These are phyloP conservation scores for Calonectris borealis DNA, from an alignment of 2,113 vertebrate species.

Conservation along the genomic window DNA sequence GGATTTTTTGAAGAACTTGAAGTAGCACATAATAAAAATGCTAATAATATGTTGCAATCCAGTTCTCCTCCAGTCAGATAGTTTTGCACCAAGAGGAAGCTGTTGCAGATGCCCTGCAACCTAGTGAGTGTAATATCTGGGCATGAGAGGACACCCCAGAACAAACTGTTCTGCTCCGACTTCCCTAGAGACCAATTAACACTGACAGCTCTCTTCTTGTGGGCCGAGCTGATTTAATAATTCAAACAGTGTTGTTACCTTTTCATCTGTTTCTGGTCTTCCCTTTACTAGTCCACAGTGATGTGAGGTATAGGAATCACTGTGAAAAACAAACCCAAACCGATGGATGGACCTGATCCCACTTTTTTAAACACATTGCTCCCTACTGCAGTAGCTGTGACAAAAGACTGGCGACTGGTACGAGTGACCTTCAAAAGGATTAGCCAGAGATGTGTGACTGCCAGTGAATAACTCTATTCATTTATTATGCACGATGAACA, in stretches of 20 bases:
- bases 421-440: neutral
- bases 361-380: neutral
- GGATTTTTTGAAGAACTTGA: slow-evolving; percentile 18
- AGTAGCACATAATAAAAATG: slow-evolving; percentile 42
- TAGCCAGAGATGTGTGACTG: neutral
- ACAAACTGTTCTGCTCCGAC: slow-evolving; percentile 55
- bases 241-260: slow-evolving; percentile 19
- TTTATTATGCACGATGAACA: neutral
- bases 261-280: slow-evolving; percentile 19
- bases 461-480: slow-evolving; percentile 41
- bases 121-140: slow-evolving; percentile 51
- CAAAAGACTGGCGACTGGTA: neutral
- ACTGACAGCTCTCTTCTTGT: slow-evolving; percentile 32
- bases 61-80: slow-evolving; percentile 39
- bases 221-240: slow-evolving; percentile 53
- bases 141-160: slow-evolving; percentile 56
- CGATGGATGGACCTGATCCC: neutral
- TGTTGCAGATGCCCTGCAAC: slow-evolving; percentile 42
- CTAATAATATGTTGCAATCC: slow-evolving; percentile 28
- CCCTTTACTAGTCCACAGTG: neutral
- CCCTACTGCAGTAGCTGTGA: neutral
- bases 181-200: slow-evolving; percentile 55
- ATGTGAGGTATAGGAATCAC: neutral
- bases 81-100: slow-evolving; percentile 38
- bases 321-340: neutral